Evolutionary conservation across 1,140 invertebrate genomes (phyloP).

Genomic region (Chionoecetes opilio): DNA sequence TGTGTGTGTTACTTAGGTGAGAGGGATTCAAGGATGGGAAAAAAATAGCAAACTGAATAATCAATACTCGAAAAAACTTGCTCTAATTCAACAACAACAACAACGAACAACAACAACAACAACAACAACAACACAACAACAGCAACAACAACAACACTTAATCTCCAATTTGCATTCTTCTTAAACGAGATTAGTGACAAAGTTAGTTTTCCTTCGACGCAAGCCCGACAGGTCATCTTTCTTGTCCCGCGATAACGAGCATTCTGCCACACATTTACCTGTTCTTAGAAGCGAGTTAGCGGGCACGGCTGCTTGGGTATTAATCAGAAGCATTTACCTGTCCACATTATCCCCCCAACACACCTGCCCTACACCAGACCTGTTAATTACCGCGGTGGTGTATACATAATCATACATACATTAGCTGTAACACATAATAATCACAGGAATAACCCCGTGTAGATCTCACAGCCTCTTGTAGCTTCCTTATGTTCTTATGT

Average conservation of each 20-base stretch:
- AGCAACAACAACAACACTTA: not conserved
- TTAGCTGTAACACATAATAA: no score
- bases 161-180: not conserved
- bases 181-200: not conserved
- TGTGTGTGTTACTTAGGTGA: no score
- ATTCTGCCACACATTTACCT: not conserved
- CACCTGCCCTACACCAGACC: not conserved
- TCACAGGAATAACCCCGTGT: no score
- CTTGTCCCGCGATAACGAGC: not conserved
- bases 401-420: not conserved
- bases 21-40: no score
- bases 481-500: no score
- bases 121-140: not conserved
- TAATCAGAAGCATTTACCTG: constrained; percentile 21
- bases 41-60: no score
- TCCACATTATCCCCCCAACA: not conserved
- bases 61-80: not conserved
- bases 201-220: not conserved
- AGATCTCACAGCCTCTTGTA: no score
- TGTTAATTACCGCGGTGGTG: not conserved
- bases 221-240: not conserved
- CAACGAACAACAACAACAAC: not conserved
- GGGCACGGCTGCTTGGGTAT: not conserved
- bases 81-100: not conserved
- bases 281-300: not conserved